Evolutionary conservation across 2,888 invertebrate species (phyloP).

Genomic region (Prosapia bicincta): DNA sequence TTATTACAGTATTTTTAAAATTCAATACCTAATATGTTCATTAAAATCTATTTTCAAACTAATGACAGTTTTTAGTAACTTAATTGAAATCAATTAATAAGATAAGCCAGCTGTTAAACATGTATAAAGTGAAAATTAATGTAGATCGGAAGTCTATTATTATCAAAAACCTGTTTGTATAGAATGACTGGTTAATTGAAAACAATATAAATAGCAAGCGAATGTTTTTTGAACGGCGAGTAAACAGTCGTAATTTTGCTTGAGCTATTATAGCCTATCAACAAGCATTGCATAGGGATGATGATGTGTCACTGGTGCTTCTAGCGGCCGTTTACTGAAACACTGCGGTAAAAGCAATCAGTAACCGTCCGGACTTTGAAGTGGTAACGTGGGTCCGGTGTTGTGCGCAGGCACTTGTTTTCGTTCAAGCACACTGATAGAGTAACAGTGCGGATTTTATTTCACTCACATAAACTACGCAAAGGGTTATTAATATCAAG

Average conservation of each 20-base stretch:
- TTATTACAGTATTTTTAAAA: too few species aligned
- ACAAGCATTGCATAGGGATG: constrained; percentile 29
- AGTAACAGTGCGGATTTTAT: not conserved
- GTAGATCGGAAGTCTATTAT: not conserved
- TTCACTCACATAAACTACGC: not conserved
- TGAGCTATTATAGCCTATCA: constrained; percentile 32
- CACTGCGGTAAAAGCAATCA: constrained; percentile 25
- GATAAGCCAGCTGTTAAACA: not conserved
- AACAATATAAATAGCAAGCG: not conserved
- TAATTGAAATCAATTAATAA: too few species aligned
- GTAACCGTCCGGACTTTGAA: constrained; percentile 19
- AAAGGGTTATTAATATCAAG: not conserved
- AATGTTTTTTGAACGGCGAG: constrained; percentile 19
- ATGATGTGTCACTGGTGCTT: constrained; percentile 24
- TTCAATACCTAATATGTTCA: too few species aligned
- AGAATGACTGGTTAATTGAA: not conserved
- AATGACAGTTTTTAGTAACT: too few species aligned
- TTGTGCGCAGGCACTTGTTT: constrained; percentile 6
- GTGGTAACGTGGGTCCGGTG: not conserved
- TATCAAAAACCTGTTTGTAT: not conserved
- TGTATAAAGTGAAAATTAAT: not conserved
- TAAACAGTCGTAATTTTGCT: constrained; percentile 26
- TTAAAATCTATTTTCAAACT: too few species aligned
- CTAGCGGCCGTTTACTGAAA: constrained; percentile 24
- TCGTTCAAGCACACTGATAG: not conserved